A percentile compares a stretch with the other conserved stretches of the same genome.
Evolutionary conservation across 1,140 invertebrate genomes (phyloP).

Genomic region (Zaprionus kolodkinae): DNA sequence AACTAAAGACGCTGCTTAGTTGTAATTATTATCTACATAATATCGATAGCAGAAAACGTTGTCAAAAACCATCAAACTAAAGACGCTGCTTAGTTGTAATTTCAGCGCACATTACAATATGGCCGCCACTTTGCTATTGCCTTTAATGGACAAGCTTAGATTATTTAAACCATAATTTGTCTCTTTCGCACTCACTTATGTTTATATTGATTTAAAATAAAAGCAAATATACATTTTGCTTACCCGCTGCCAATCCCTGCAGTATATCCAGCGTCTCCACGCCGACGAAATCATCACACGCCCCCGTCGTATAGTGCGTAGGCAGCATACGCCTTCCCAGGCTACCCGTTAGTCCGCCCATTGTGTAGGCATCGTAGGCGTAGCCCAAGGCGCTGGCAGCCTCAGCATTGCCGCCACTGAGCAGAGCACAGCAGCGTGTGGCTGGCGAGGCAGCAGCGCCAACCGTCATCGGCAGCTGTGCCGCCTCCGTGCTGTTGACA

Average conservation of each 20-base stretch:
- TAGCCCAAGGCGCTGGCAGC: slow-evolving; percentile 45
- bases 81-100: no score
- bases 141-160: no score
- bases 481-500: slow-evolving; percentile 63
- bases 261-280: slow-evolving; percentile 80
- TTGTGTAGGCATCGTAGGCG: slow-evolving; percentile 64
- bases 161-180: not conserved
- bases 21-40: no score
- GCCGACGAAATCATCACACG: slow-evolving; percentile 73
- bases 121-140: no score
- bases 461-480: slow-evolving; percentile 59
- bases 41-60: no score
- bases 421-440: slow-evolving; percentile 69
- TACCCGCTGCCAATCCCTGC: slow-evolving; percentile 78
- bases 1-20: not conserved
- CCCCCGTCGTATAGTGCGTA: slow-evolving; percentile 42
- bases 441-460: slow-evolving; percentile 75
- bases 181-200: not conserved
- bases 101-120: no score
- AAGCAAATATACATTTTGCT: not conserved
- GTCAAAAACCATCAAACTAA: not conserved
- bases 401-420: slow-evolving; percentile 47
- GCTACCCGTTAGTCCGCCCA: slow-evolving; percentile 70
- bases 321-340: slow-evolving; percentile 61
- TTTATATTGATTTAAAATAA: no score